These are phyloP conservation scores for Rotaria macrura DNA, from an alignment of 2,888 invertebrate species.

Conservation along the genomic window DNA sequence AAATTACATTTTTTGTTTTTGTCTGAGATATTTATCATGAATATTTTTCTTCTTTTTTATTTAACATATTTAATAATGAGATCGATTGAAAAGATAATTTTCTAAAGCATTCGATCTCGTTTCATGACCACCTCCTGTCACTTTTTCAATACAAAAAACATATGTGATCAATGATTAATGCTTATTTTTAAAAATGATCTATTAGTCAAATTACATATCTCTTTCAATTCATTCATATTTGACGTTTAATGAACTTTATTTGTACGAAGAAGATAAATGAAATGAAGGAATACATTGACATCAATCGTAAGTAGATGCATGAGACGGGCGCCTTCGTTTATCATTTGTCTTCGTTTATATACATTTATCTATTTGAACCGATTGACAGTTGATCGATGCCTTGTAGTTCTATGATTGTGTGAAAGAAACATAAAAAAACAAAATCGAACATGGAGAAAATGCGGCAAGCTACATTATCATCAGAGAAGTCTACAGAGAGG, in stretches of 20 bases:
- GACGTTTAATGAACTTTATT: conserved; percentile 5
- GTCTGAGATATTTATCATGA: background rate
- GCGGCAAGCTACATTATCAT: background rate
- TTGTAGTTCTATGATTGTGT: background rate
- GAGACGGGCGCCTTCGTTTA: background rate
- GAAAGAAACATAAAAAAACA: background rate
- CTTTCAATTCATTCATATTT: background rate
- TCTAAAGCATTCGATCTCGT: background rate
- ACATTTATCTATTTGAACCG: background rate
- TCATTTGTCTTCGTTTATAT: background rate
- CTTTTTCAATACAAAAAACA: background rate
- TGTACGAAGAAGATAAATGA: background rate
- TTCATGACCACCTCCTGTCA: conserved; percentile 3
- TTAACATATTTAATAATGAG: background rate
- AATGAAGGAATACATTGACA: background rate
- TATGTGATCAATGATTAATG: background rate
- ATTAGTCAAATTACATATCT: background rate
- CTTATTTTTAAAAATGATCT: background rate
- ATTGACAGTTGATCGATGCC: conserved; percentile 15
- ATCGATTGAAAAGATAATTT: conserved; percentile 13
- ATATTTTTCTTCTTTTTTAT: background rate
- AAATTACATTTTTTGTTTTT: background rate
- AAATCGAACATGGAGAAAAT: background rate
- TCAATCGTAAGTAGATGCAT: background rate
- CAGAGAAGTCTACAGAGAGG: background rate